Evolutionary conservation across 2,113 vertebrate genomes (phyloP).

Genomic region (Amazona guildingii): DNA sequence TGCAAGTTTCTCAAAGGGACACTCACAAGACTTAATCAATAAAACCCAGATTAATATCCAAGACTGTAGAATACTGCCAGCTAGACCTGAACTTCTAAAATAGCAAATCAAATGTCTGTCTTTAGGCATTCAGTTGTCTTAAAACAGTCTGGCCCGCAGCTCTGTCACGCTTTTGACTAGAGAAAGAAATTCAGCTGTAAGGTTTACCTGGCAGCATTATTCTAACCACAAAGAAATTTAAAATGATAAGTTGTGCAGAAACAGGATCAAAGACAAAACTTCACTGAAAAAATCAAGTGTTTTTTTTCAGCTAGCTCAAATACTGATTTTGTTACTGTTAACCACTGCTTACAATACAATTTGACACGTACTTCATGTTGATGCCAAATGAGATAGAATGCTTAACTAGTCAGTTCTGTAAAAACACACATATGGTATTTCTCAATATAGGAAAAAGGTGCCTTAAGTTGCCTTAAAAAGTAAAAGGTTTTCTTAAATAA

Average conservation of each 20-base stretch:
- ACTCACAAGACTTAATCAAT: neutral
- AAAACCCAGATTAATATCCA: neutral
- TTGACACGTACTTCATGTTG: neutral
- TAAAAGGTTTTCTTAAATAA: neutral
- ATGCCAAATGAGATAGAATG: neutral
- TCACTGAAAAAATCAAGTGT: neutral
- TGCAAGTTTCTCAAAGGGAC: neutral
- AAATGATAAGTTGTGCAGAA: neutral
- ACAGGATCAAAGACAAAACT: neutral
- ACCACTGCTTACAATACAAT: neutral
- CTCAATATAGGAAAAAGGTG: neutral
- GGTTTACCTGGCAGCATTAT: neutral
- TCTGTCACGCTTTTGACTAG: neutral
- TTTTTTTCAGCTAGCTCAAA: neutral
- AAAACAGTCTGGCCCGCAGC: neutral
- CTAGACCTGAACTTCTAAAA: neutral
- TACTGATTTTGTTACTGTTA: neutral
- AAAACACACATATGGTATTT: neutral
- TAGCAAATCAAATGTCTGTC: neutral
- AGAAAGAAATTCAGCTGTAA: neutral
- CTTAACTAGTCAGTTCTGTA: neutral
- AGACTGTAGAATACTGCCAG: neutral
- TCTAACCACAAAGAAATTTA: neutral
- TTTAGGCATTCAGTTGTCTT: neutral
- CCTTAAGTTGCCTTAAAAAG: neutral